phyloP scores from a whole-genome alignment of 2,797 vertebrate species.

The Adrianichthys oophorus region DNA sequence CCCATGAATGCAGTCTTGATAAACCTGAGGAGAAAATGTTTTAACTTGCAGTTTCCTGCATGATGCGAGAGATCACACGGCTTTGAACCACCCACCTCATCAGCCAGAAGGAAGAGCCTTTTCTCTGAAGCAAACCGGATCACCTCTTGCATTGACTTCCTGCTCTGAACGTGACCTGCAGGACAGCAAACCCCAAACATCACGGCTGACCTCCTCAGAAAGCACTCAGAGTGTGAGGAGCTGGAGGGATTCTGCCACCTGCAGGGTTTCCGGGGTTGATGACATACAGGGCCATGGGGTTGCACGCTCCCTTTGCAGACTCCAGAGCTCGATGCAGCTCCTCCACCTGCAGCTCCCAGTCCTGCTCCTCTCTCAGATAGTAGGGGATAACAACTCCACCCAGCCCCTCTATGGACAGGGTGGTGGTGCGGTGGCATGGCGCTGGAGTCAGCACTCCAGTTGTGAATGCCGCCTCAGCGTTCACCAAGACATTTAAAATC shows the following conservation, averaged over 20 bases:
- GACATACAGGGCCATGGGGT: conserved; percentile 72
- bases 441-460: conserved; percentile 70
- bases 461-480: conserved; percentile 29
- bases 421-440: conserved; percentile 42
- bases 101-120: conserved; percentile 84
- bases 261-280: conserved; percentile 81
- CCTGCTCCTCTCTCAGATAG: conserved; percentile 70
- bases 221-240: background rate
- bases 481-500: conserved; percentile 64
- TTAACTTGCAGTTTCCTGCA: background rate
- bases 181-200: conserved; percentile 8
- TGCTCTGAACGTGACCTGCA: conserved; percentile 85
- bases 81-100: conserved; percentile 78
- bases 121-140: conserved; percentile 88
- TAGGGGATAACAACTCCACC: conserved; percentile 69
- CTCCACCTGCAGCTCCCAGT: conserved; percentile 71
- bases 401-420: conserved; percentile 12
- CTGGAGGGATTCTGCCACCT: conserved; percentile 51
- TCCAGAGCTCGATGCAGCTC: conserved; percentile 67
- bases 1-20: conserved; percentile 80
- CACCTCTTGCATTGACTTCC: conserved; percentile 82
- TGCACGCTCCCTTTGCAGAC: conserved; percentile 57
- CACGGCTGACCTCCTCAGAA: background rate
- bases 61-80: background rate
- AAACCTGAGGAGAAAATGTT: conserved; percentile 54